Conservation (phyloP, 1,140 invertebrate genomes). For the Dendrolimus kikuchii region DNA sequence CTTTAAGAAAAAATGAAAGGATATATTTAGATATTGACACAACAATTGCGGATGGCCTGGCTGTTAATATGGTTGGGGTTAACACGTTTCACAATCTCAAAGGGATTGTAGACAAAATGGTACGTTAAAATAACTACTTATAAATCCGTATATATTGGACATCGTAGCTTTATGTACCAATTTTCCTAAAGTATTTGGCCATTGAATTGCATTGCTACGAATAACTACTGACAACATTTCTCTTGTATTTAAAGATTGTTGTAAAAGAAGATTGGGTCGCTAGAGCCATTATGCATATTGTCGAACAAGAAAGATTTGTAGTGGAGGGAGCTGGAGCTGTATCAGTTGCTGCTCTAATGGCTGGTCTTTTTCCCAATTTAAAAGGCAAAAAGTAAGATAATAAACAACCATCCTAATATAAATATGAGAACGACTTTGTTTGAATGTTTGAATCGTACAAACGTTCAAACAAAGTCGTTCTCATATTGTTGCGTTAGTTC, state of each 20-base stretch:
- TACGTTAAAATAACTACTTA: conserved; percentile 35
- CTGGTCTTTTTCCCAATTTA: conserved; percentile 87
- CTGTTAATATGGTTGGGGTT: conserved; percentile 84
- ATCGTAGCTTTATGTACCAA: too few species aligned
- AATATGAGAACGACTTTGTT: not conserved
- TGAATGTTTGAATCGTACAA: not conserved
- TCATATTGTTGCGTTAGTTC: too few species aligned
- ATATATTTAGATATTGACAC: conserved; percentile 74
- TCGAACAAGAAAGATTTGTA: conserved; percentile 93
- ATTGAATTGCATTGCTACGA: too few species aligned
- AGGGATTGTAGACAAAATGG: conserved; percentile 83
- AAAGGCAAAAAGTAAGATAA: conserved; percentile 86
- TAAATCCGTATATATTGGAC: too few species aligned
- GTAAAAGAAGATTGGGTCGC: conserved; percentile 92
- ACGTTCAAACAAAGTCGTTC: too few species aligned
- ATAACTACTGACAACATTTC: too few species aligned
- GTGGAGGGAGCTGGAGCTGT: conserved; percentile 93
- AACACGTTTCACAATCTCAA: conserved; percentile 85
- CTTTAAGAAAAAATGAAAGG: conserved; percentile 79
- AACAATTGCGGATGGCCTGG: conserved; percentile 89
- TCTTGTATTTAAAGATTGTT: conserved; percentile 65
- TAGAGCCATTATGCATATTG: conserved; percentile 87
- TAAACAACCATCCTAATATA: not conserved
- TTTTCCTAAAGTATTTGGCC: too few species aligned
- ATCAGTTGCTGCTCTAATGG: conserved; percentile 87